These are phyloP conservation scores for Serrognathus titanus DNA, from an alignment of 2,888 invertebrate genomes.

Conservation along the genomic window DNA sequence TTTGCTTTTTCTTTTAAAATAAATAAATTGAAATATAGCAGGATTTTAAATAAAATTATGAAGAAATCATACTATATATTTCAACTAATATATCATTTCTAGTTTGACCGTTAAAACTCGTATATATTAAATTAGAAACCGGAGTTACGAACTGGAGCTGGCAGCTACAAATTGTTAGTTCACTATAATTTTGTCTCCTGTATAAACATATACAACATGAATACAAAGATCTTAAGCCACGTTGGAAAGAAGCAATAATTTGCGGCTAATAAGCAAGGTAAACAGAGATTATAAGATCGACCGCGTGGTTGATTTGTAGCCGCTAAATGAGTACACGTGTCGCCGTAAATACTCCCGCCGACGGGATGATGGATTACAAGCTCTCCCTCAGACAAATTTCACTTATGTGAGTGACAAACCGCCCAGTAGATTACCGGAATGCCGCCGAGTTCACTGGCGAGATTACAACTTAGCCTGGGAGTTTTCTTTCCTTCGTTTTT, in stretches of 20 bases:
- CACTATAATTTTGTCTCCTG: not conserved
- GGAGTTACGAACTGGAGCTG: no score
- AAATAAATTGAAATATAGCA: no score
- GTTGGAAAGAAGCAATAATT: constrained; percentile 16
- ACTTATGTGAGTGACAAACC: constrained; percentile 13
- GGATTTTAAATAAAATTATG: no score
- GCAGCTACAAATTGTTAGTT: no score
- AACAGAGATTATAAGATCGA: constrained; percentile 26
- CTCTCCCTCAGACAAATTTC: constrained; percentile 33
- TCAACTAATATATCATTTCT: no score
- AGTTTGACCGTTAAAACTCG: no score
- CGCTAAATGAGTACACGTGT: constrained; percentile 30
- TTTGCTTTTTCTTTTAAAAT: no score
- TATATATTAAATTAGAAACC: no score
- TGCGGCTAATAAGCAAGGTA: constrained; percentile 36
- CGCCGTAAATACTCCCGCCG: constrained; percentile 31
- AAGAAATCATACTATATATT: no score
- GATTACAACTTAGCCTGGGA: no score
- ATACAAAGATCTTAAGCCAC: not conserved
- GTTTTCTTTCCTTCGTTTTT: no score
- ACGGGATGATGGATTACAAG: constrained; percentile 33
- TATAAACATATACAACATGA: not conserved
- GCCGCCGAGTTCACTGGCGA: not conserved
- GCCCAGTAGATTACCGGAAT: not conserved
- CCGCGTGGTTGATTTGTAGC: constrained; percentile 37